Evolutionary conservation across 2,888 invertebrate genomes (phyloP).

Genomic region (Hyposoter didymator): DNA sequence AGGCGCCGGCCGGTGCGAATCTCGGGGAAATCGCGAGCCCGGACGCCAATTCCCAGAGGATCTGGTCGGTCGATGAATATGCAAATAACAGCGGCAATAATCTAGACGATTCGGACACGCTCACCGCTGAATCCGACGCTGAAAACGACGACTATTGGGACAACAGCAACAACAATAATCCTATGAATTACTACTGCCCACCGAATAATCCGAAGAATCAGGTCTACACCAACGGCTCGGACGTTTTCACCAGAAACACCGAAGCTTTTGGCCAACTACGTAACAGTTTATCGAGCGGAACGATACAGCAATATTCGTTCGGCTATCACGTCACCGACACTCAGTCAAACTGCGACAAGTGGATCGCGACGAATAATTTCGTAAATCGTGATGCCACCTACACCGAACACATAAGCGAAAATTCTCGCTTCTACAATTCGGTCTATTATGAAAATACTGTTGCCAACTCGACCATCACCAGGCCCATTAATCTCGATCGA

Average conservation of each 20-base stretch:
- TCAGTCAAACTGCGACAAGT: constrained; percentile 77
- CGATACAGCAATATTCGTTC: constrained; percentile 70
- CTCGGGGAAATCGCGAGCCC: constrained; percentile 80
- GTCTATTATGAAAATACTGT: constrained; percentile 49
- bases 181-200: constrained; percentile 69
- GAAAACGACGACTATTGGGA: constrained; percentile 74
- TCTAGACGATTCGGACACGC: constrained; percentile 80
- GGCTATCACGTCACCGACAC: constrained; percentile 68
- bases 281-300: constrained; percentile 61
- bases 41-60: constrained; percentile 68
- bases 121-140: constrained; percentile 80
- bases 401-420: constrained; percentile 23
- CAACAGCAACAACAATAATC: constrained; percentile 66
- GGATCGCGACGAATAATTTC: constrained; percentile 74
- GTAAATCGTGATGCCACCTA: constrained; percentile 29
- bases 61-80: constrained; percentile 71
- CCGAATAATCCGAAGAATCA: constrained; percentile 68
- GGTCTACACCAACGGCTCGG: constrained; percentile 10
- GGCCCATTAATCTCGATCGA: constrained; percentile 45
- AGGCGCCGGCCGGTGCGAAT: constrained; percentile 81
- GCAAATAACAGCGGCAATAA: constrained; percentile 70
- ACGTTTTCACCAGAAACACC: constrained; percentile 64
- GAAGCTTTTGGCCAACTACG: constrained; percentile 69
- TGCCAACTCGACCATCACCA: constrained; percentile 23
- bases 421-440: constrained; percentile 32